These are phyloP conservation scores for Paramormyrops kingsleyae DNA, from an alignment of 2,113 vertebrate species.

Conservation along the genomic window DNA sequence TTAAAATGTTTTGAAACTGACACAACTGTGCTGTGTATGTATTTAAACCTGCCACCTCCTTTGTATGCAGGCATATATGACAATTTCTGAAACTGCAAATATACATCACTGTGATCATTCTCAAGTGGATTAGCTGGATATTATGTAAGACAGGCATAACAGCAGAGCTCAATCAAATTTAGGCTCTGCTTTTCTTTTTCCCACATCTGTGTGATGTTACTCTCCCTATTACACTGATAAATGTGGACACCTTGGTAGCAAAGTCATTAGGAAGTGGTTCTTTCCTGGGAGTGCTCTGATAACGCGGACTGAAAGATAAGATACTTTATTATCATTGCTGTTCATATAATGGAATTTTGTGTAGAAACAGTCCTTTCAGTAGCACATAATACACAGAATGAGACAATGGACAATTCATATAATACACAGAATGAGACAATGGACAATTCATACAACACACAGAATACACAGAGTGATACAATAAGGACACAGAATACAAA, in stretches of 20 bases:
- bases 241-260: not conserved
- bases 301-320: not conserved
- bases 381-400: not conserved
- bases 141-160: not conserved
- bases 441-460: no score
- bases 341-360: no score
- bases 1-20: constrained; percentile 38
- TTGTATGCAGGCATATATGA: not conserved
- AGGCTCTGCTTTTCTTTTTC: not conserved
- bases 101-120: not conserved
- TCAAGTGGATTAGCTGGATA: not conserved
- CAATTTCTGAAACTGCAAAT: not conserved
- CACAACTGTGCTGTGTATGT: not conserved
- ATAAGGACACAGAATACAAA: no score
- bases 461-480: no score
- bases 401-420: no score
- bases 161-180: not conserved
- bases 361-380: no score
- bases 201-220: not conserved
- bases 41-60: not conserved
- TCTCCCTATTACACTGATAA: not conserved
- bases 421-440: no score
- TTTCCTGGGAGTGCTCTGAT: not conserved
- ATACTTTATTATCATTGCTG: not conserved
- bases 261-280: not conserved